phyloP scores from a whole-genome alignment of 2,797 vertebrate species.

The Tolypeutes matacus region DNA sequence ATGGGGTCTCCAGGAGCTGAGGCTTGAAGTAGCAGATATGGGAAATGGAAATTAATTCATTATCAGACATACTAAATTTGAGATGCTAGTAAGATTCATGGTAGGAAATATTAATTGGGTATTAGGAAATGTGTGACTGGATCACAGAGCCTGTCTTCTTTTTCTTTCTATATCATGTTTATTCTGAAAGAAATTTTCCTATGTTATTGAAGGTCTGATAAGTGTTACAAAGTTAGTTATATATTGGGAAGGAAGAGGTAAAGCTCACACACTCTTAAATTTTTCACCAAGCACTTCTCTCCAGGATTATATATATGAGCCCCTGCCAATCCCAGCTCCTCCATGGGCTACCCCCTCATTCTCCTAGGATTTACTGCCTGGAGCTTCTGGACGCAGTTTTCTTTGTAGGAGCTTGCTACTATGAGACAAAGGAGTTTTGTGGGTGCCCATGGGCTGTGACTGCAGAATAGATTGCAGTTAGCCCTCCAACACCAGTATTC shows the following conservation, averaged over 20 bases:
- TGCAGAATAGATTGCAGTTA: neutral
- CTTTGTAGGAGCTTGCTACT: neutral
- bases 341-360: neutral
- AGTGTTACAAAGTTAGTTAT: neutral
- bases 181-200: conserved; percentile 1
- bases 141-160: neutral
- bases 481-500: neutral
- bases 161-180: neutral
- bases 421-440: no score
- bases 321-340: neutral
- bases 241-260: neutral
- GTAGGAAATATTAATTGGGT: neutral
- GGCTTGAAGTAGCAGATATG: neutral
- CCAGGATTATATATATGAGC: neutral
- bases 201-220: neutral
- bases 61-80: conserved; percentile 1
- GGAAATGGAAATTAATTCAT: conserved; percentile 23
- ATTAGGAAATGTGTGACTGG: neutral
- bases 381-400: neutral
- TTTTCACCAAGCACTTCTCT: neutral
- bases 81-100: neutral
- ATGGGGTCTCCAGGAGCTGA: neutral
- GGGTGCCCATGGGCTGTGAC: fast-evolving
- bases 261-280: neutral
- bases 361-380: neutral